Evolutionary conservation across 2,888 invertebrate species (phyloP), one percentile per base, ranked within the genome.

Genomic region (Sisyra terminalis): DNA sequence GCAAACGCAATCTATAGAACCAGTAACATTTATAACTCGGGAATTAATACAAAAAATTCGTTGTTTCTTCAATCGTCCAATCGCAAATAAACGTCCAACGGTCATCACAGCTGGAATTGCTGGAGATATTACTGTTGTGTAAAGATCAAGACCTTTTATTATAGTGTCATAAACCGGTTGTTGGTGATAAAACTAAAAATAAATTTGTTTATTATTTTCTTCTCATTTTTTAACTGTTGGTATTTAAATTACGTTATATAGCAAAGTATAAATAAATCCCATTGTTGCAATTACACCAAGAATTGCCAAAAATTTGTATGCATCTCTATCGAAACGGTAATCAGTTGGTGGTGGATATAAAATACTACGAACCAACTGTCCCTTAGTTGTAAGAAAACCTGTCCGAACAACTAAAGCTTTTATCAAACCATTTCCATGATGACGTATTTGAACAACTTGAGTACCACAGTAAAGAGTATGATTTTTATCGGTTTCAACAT

Each of bases 51-150:
- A 96, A 56, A 83, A 86, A 43, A 96, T 83, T 39, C 78, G 65
- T 38, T 79, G 78, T 31, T 72, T 71, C 57, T 83, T 75, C 37
- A 96, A 68, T 8, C 94, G 70, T 42, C 73, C 71, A 56, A 93
- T 90, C 0, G 94, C 94, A 60, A 92, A 89, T 52, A 89, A 71
- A 2, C 86, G 75, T 0, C 94, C 94, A 2, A 93, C 89, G 0
- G 93, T 92, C 93, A 94, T 93, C 45, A 94, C 96, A 32, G 93
- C 93, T 2, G 93, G 96, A 36, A 96, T 63, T 0, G 94, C 93
- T 0, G 96, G 94, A 0, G 94, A 94, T 1, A 96, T 88, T 35
- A 90, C 92, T 45, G 96, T 90, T 0, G 96, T 96, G 47, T 94
- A 82, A 42, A 96, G 75, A 65, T 96, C 94, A 48, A 94, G 65